phyloP scores from a whole-genome alignment of 1,140 invertebrate genomes.

The Drosophila elegans region DNA sequence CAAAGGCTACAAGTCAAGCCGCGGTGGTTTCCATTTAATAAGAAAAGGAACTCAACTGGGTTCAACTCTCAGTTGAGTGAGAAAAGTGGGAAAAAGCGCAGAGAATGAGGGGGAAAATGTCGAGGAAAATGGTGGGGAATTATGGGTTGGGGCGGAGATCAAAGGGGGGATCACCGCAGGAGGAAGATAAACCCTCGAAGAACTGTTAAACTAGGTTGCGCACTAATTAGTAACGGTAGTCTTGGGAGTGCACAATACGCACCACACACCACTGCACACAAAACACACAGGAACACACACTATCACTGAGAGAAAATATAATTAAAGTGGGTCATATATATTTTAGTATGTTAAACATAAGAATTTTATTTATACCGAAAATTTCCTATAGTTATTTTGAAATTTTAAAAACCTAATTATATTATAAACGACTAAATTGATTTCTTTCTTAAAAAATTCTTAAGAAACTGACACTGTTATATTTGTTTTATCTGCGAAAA shows the following conservation, averaged over 20 bases:
- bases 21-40: slow-evolving; percentile 59
- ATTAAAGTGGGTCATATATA: too few relatives aligned
- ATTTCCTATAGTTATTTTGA: background rate
- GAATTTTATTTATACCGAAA: too few relatives aligned
- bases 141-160: slow-evolving; percentile 9
- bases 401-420: background rate
- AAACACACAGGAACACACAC: slow-evolving; percentile 6
- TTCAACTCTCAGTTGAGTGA: slow-evolving; percentile 30
- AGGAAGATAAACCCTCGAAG: slow-evolving; percentile 60
- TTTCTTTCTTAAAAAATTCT: background rate
- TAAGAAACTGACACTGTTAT: background rate
- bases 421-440: background rate
- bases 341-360: too few relatives aligned
- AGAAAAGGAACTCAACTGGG: slow-evolving; percentile 52
- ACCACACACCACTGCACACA: slow-evolving; percentile 36
- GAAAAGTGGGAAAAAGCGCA: slow-evolving; percentile 25
- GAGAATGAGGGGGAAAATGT: slow-evolving; percentile 2
- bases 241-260: slow-evolving; percentile 69
- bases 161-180: slow-evolving; percentile 30
- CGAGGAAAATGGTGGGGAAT: background rate
- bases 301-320: slow-evolving; percentile 28
- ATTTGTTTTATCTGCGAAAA: slow-evolving; percentile 39
- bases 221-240: slow-evolving; percentile 77
- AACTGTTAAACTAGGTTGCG: slow-evolving; percentile 81
- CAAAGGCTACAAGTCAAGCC: slow-evolving; percentile 61